Evolutionary conservation across 2,113 vertebrate genomes (phyloP), one percentile per base, ranked within the genome.

Genomic region (Actinemys pallida): DNA sequence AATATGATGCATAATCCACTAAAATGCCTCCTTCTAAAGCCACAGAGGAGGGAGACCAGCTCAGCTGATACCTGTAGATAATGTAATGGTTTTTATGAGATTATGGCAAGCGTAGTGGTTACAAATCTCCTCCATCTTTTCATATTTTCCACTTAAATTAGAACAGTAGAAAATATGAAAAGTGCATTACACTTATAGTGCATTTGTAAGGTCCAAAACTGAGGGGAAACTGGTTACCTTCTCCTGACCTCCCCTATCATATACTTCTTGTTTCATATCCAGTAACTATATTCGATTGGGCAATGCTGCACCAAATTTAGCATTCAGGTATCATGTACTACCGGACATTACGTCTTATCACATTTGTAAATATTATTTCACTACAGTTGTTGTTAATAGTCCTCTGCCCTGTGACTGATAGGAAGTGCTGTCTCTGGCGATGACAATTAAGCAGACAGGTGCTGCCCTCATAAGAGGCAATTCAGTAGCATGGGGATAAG

Each of bases 371-470:
- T 83, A 88, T 53, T 87, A 57, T 42, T 85, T 91, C 54, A 85
- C 22, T 22, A 31, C 39, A 27, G 16, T 5, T 88, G 62, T 47
- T 90, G 84, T 12, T 94, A 81, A 80, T 50, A 17, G 11, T 57
- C 54, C 29, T 50, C 12, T 57, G 75, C 22, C 45, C 5, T 1
- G 2, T 47, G 35, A 79, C 84, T 92, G 69, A 17, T 45, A 31
- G 80, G 31, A 81, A n/a, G 52, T 91, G 13, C n/a, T 72, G 52
- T 45, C 75, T 92, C 3, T 79, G 39, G n/a, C 45, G 13, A 88
- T 72, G 87, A 80, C 25, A 91, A 78, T 88, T 86, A 53, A 81
- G 25, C 35, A 90, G 92, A 56, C 16, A 93, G 95, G 83, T 53
- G 35, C 20, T 86, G 20, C 22, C 85, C 93, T 45, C 72, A 86